A percentile compares a stretch with the other conserved stretches of the same genome.
Conservation (phyloP, 2,113 vertebrate species). For the Oenanthe melanoleuca region DNA sequence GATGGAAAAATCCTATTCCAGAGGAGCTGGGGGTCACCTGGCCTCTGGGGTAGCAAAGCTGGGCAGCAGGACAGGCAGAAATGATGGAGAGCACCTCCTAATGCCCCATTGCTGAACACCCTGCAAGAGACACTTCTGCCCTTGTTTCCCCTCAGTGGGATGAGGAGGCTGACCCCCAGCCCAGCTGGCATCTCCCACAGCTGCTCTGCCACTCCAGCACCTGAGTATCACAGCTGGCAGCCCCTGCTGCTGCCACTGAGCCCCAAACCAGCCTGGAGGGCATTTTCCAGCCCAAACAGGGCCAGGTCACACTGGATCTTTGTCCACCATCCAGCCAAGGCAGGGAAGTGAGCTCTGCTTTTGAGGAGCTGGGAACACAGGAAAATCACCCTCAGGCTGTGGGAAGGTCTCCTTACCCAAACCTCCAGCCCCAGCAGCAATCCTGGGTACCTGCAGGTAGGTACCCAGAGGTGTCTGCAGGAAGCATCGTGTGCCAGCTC, state of each 20-base stretch:
- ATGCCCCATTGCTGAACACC: not conserved
- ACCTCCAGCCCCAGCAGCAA: not conserved
- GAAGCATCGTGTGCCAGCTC: not conserved
- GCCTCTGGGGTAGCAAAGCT: not conserved
- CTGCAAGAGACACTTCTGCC: not conserved
- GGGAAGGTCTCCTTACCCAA: not conserved
- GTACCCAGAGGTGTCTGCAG: not conserved
- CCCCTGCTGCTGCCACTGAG: not conserved
- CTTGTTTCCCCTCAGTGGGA: accelerated
- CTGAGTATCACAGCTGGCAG: too few relatives aligned
- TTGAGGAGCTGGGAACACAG: not conserved
- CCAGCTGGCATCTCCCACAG: not conserved
- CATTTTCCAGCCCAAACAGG: not conserved
- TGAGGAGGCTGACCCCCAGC: not conserved
- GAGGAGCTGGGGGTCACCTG: not conserved
- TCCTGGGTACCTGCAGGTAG: not conserved
- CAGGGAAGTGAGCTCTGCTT: not conserved
- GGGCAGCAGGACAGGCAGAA: not conserved
- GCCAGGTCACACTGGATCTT: not conserved
- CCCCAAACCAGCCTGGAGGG: not conserved
- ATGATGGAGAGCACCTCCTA: not conserved
- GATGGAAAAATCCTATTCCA: not conserved
- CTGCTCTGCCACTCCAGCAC: not conserved
- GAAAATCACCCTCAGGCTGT: not conserved
- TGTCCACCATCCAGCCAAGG: accelerated